These are phyloP conservation scores for Balaenoptera acutorostrata DNA, from an alignment of 2,113 vertebrate genomes.

Conservation along the genomic window DNA sequence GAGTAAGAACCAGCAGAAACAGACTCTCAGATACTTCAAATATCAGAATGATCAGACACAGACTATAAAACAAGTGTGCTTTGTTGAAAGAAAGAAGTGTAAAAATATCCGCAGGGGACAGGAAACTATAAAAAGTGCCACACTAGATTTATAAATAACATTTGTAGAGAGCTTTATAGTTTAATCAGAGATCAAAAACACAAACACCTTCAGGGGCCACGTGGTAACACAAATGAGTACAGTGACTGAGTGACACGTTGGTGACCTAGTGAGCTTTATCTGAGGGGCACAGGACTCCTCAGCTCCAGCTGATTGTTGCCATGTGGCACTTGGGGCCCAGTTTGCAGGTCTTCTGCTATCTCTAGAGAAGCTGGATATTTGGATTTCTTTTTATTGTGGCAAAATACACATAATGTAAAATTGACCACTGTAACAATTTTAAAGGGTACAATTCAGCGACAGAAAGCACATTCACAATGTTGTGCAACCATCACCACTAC, in stretches of 20 bases:
- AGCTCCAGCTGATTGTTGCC: neutral
- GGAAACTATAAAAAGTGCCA: neutral
- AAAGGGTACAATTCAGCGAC: neutral
- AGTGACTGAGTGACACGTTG: neutral
- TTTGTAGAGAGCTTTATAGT: conserved; percentile 13
- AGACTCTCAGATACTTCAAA: neutral
- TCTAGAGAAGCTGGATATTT: neutral
- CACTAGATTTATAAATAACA: neutral
- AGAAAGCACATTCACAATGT: neutral
- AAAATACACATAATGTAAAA: neutral
- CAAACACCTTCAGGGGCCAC: neutral
- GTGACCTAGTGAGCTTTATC: neutral
- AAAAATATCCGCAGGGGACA: neutral
- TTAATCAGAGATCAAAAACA: conserved; percentile 10
- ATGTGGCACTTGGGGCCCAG: neutral
- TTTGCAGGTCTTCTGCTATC: neutral
- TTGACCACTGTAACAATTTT: neutral
- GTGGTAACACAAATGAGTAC: neutral
- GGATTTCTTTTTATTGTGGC: neutral
- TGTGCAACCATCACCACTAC: neutral
- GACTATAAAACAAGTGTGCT: neutral
- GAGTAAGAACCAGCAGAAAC: neutral
- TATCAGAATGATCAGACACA: neutral
- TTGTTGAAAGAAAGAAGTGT: neutral
- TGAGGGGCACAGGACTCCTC: neutral